A percentile compares a stretch with the other conserved stretches of the same genome.
Evolutionary conservation across 2,797 vertebrate species (phyloP).

Genomic region (Pyrrhura leucotis): DNA sequence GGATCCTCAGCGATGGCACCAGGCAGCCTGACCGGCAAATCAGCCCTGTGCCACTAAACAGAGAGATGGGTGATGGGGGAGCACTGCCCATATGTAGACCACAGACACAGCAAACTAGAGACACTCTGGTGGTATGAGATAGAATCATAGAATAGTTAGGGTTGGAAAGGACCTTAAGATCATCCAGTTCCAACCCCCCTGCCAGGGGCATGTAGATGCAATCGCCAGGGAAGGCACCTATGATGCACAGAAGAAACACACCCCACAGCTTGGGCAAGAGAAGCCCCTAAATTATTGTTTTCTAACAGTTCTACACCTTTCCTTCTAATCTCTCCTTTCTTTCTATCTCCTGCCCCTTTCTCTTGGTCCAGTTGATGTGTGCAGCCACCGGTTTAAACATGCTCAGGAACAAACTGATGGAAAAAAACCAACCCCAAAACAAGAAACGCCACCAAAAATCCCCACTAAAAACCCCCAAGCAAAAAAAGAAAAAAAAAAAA

Average conservation of each 20-base stretch:
- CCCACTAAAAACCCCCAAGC: not conserved
- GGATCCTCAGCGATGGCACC: not conserved
- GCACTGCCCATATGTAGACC: not conserved
- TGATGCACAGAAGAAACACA: not conserved
- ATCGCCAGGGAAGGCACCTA: not conserved
- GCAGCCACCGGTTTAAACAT: not conserved
- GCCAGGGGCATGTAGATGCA: not conserved
- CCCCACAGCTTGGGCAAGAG: not conserved
- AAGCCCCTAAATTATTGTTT: not conserved
- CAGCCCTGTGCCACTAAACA: not conserved
- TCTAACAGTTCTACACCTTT: not conserved
- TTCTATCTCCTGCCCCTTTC: not conserved
- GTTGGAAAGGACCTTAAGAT: no score
- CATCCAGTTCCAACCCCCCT: no score
- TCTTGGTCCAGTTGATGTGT: not conserved
- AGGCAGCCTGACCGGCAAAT: not conserved
- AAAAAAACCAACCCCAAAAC: fast-evolving
- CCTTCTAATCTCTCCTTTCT: not conserved
- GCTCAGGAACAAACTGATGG: not conserved
- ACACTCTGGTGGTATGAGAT: no score
- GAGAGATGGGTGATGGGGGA: not conserved
- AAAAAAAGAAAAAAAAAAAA: not conserved
- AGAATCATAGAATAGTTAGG: no score
- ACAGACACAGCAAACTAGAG: not conserved
- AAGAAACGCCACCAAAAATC: not conserved